A percentile compares a stretch with the other conserved stretches of the same genome.
These are phyloP conservation scores for Phocoena sinus DNA, from an alignment of 2,113 vertebrate genomes.

Conservation along the genomic window DNA sequence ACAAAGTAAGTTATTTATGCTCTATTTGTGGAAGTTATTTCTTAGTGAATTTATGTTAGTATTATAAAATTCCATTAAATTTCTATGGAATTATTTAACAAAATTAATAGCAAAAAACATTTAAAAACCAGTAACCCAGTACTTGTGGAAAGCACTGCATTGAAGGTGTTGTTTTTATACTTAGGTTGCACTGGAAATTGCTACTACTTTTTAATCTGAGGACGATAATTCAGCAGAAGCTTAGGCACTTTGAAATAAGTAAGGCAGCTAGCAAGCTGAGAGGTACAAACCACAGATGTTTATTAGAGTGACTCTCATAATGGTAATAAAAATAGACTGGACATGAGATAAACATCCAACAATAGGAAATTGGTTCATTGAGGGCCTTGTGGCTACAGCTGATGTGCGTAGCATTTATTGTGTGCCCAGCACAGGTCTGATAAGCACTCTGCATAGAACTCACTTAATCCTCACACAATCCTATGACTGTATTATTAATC, in stretches of 20 bases:
- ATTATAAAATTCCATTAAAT: not conserved
- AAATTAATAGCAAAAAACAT: not conserved
- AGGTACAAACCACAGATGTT: not conserved
- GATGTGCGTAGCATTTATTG: not conserved
- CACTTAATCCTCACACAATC: not conserved
- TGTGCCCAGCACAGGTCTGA: not conserved
- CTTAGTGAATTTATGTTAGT: not conserved
- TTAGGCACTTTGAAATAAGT: not conserved
- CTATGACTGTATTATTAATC: not conserved
- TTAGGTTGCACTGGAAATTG: not conserved
- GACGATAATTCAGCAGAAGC: not conserved
- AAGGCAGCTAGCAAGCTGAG: not conserved
- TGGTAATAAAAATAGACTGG: not conserved
- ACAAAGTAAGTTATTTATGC: constrained; percentile 84
- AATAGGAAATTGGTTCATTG: not conserved
- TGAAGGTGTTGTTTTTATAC: not conserved
- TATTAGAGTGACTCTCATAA: not conserved
- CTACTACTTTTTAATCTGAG: not conserved
- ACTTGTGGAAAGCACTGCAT: not conserved
- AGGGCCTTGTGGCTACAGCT: not conserved
- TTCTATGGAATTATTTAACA: not conserved
- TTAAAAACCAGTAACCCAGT: not conserved
- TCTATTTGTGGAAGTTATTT: not conserved
- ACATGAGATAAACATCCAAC: not conserved
- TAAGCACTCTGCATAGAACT: not conserved